Percentiles rank a stretch among this genome's conserved stretches.
Evolutionary conservation across 2,888 invertebrate genomes (phyloP).

Genomic region (Tetragonula carbonaria): DNA sequence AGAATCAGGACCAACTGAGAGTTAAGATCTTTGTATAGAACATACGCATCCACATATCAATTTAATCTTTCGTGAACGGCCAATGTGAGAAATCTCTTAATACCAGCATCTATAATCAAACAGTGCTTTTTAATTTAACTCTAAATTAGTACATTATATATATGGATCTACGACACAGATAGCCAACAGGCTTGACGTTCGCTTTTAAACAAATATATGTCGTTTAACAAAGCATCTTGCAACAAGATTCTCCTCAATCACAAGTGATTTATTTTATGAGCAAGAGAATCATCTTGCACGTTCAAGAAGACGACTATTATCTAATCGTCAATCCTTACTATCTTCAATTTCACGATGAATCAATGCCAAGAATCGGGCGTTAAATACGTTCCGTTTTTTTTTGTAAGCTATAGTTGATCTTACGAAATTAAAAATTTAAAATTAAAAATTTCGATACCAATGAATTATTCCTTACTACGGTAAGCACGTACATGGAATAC

Average conservation of each 20-base stretch:
- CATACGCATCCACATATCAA: neutral
- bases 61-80: neutral
- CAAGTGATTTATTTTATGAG: slow-evolving; percentile 24
- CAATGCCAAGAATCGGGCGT: neutral
- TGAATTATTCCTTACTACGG: too few relatives aligned
- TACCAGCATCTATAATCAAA: neutral
- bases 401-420: too few relatives aligned
- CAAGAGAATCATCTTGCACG: neutral
- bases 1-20: neutral
- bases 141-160: neutral
- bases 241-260: slow-evolving; percentile 11
- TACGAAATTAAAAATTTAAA: neutral
- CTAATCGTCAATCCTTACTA: neutral
- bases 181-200: slow-evolving; percentile 1
- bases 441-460: neutral
- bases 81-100: neutral
- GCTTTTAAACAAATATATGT: slow-evolving; percentile 6
- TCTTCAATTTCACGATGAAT: neutral
- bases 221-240: slow-evolving; percentile 9
- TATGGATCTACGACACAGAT: neutral
- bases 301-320: neutral
- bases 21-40: neutral
- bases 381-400: neutral
- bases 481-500: neutral
- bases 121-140: neutral